Base-by-base conservation (phyloP, 1,140 invertebrate species). In the Agrilus planipennis region DNA sequence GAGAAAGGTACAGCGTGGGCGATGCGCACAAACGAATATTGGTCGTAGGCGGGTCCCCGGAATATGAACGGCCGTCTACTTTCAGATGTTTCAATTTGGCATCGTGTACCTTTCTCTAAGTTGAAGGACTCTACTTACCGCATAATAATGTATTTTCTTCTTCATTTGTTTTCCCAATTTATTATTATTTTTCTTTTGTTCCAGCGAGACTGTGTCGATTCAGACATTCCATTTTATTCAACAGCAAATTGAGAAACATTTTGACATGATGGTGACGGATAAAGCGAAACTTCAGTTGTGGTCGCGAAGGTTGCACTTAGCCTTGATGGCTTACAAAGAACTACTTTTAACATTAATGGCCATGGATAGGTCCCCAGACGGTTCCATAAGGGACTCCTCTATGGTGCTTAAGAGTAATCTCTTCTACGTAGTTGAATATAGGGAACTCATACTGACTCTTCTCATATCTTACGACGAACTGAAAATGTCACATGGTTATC, bases 381-480 rank as follows among this genome's bases (percentile, higher is more conserved):
- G 67, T 30, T 65, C 65, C 20, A 76, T 91, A n/a, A 69, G 71
- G 42, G 77, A 82, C 19, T 81, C 84, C 1, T 75, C 84, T 31
- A 80, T 79, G 67, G 81, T 90, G 40, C 80, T 96, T 46, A 89
- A 93, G 64, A 84, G 81, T 58, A 87, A 89, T 65, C 76, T 96
- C 46, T 95, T 95, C 64, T 95, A 96, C 63, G 81, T 92, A 9
- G 69, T 87, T 42, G 93, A 97, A 63, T 96, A 95, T 66, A 72
- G 92, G 45, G 92, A 96, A 63, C 79, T 93, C 50, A 76, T 92
- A 54, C 62, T 92, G 19, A 72, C 73, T 27, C 73, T 89, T 37
- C 63, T 95, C 45, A 67, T 84, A 21, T 78, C 76, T 47, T 96
- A 81, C 67, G 80, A 94, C 61, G 80, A 89, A 56, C 65, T 73